Conservation (phyloP, 2,888 invertebrate species). For the Perizoma affinitatum region DNA sequence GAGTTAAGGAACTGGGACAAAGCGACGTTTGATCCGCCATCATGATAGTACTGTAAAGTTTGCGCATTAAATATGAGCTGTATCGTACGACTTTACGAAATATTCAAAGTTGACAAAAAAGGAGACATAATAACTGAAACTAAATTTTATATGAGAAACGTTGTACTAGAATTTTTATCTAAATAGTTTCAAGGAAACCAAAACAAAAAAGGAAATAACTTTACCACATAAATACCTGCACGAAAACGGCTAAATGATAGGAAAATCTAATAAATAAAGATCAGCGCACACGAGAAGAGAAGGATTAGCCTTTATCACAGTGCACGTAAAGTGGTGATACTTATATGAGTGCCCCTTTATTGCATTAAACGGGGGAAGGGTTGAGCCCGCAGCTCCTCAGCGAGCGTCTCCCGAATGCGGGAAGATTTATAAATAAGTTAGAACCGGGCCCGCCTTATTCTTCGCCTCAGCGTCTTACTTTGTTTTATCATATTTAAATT, state of each 20-base stretch:
- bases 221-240: slow-evolving; percentile 17
- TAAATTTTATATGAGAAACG: too few relatives aligned
- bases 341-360: slow-evolving; percentile 83
- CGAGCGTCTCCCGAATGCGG: slow-evolving; percentile 58
- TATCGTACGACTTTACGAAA: too few relatives aligned
- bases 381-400: slow-evolving; percentile 55
- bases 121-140: too few relatives aligned
- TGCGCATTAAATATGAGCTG: too few relatives aligned
- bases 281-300: slow-evolving; percentile 61
- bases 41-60: slow-evolving; percentile 15
- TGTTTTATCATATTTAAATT: slow-evolving; percentile 85
- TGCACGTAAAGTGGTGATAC: slow-evolving; percentile 77
- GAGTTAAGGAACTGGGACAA: slow-evolving; percentile 49
- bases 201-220: slow-evolving; percentile 8
- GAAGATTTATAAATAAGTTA: slow-evolving; percentile 84
- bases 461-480: slow-evolving; percentile 74
- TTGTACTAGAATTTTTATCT: neutral
- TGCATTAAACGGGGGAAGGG: slow-evolving; percentile 80
- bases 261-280: slow-evolving; percentile 72
- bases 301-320: slow-evolving; percentile 80
- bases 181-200: slow-evolving; percentile 1
- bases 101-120: too few relatives aligned
- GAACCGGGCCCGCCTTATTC: slow-evolving; percentile 73
- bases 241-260: slow-evolving; percentile 43
- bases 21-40: slow-evolving; percentile 29